Evolutionary conservation across 2,113 vertebrate genomes (phyloP).

Genomic region (Protobothrops flavoviridis): DNA sequence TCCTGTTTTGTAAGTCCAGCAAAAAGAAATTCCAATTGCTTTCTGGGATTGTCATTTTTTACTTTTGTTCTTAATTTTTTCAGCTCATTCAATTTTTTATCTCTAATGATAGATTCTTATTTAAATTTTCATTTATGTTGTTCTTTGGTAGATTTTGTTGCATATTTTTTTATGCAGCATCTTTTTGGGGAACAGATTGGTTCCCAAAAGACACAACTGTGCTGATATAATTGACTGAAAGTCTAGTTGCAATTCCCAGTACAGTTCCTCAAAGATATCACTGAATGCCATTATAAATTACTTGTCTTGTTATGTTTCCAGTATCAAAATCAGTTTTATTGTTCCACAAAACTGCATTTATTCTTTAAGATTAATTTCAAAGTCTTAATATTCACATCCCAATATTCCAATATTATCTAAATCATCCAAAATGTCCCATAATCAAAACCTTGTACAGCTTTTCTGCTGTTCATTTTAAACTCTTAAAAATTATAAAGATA

Average conservation of each 20-base stretch:
- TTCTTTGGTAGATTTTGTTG: background rate
- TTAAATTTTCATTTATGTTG: background rate
- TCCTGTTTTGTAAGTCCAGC: background rate
- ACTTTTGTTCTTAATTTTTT: background rate
- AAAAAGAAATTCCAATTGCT: background rate
- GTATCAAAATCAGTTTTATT: background rate
- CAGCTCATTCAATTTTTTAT: background rate
- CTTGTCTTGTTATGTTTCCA: background rate
- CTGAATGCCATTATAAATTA: background rate
- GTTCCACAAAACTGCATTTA: background rate
- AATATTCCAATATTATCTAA: background rate
- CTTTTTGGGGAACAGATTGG: background rate
- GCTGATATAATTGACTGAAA: background rate
- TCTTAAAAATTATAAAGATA: background rate
- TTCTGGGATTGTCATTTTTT: background rate
- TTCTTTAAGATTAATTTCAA: background rate
- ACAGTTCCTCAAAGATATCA: background rate
- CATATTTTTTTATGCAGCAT: background rate
- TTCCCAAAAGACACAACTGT: background rate
- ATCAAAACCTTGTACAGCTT: background rate
- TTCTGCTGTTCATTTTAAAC: background rate
- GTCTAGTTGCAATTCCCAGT: background rate
- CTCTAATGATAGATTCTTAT: background rate
- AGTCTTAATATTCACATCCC: background rate
- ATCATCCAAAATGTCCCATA: background rate